These are phyloP conservation scores for Bursaphelenchus mucronatus DNA, from an alignment of 1,140 invertebrate species.

Conservation along the genomic window DNA sequence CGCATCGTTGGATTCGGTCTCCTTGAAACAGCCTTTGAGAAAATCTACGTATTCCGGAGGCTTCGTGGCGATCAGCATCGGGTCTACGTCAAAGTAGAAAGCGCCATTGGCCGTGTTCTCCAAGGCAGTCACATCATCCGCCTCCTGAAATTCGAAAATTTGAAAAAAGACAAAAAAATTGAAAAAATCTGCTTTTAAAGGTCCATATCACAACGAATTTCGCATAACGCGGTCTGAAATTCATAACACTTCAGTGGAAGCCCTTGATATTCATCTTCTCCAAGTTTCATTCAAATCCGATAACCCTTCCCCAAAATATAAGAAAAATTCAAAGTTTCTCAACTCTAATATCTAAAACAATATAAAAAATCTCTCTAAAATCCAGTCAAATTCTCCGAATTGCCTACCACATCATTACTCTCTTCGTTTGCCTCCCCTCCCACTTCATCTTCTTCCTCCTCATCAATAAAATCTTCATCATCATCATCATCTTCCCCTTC, in stretches of 20 bases:
- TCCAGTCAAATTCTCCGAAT: not conserved
- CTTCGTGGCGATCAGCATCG: not conserved
- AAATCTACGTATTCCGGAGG: slow-evolving; percentile 1
- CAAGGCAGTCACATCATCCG: not conserved
- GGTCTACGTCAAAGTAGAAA: not conserved
- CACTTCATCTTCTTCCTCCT: slow-evolving; percentile 26
- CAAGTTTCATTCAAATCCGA: no score
- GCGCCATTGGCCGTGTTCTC: no score
- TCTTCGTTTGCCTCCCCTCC: slow-evolving; percentile 17
- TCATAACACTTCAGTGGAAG: no score
- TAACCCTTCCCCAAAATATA: no score
- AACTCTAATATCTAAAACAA: slow-evolving; percentile 1
- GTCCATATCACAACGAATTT: no score
- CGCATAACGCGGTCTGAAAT: no score
- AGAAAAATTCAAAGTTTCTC: no score
- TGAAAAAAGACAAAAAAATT: no score
- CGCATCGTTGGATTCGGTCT: not conserved
- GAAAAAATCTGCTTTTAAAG: no score
- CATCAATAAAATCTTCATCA: slow-evolving; percentile 27
- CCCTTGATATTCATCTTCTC: no score
- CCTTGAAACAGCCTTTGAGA: not conserved
- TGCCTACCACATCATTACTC: not conserved
- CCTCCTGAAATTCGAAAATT: slow-evolving; percentile 1
- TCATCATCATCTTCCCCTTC: slow-evolving; percentile 42
- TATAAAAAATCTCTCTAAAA: slow-evolving; percentile 1